These are phyloP conservation scores for Torymus auratus DNA, from an alignment of 2,888 invertebrate genomes.

Conservation along the genomic window DNA sequence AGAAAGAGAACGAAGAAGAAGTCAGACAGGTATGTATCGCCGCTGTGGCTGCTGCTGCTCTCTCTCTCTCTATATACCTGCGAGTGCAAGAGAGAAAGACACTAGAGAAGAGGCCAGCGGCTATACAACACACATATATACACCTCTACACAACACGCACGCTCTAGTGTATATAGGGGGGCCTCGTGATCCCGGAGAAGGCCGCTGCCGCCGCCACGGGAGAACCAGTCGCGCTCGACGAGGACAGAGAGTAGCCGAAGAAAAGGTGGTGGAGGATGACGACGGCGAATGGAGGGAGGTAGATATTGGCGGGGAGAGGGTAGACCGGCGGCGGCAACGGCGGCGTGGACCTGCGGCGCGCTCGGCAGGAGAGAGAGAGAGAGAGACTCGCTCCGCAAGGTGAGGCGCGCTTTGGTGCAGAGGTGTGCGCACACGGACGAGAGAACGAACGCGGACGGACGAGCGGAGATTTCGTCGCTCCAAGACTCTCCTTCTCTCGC, in stretches of 20 bases:
- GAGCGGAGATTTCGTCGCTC: background rate
- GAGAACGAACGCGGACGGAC: too few relatives aligned
- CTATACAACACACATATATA: slow-evolving; percentile 19
- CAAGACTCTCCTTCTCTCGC: too few relatives aligned
- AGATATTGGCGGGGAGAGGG: slow-evolving; percentile 61
- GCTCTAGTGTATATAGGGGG: slow-evolving; percentile 38
- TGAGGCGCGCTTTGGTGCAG: slow-evolving; percentile 71
- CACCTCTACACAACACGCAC: background rate
- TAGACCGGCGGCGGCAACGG: slow-evolving; percentile 52
- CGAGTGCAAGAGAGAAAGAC: background rate
- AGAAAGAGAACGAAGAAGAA: slow-evolving; percentile 41
- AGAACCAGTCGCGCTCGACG: too few relatives aligned
- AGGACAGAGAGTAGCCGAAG: slow-evolving; percentile 52
- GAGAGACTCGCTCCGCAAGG: slow-evolving; percentile 76
- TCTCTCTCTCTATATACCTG: slow-evolving; percentile 39
- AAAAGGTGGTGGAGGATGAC: slow-evolving; percentile 53
- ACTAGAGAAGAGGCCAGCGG: slow-evolving; percentile 44
- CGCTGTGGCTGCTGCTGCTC: slow-evolving; percentile 10
- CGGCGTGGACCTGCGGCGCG: background rate
- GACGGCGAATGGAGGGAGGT: slow-evolving; percentile 56
- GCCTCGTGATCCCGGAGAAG: slow-evolving; percentile 57
- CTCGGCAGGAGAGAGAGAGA: slow-evolving; percentile 42
- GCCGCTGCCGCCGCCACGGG: slow-evolving; percentile 13
- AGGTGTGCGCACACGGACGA: background rate
- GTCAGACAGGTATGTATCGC: slow-evolving; percentile 48